Percentiles rank a stretch among this genome's conserved stretches.
phyloP scores from a whole-genome alignment of 1,140 invertebrate genomes.

The Magallana ariakensis region DNA sequence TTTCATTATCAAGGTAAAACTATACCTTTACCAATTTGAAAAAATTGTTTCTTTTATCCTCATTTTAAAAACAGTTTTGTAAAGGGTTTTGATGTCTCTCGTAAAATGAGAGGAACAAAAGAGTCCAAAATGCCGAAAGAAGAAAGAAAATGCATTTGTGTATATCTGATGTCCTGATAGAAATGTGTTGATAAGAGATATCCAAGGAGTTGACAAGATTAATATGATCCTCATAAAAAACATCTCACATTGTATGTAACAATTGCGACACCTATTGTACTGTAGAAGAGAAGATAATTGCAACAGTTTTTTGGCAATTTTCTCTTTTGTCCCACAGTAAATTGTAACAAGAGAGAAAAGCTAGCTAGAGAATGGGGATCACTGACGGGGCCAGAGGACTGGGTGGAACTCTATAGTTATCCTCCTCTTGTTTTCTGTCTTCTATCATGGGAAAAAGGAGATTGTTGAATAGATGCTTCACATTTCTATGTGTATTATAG shows the following conservation, averaged over 20 bases:
- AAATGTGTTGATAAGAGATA: slow-evolving; percentile 28
- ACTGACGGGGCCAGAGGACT: too few relatives aligned
- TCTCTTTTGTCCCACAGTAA: slow-evolving; percentile 15
- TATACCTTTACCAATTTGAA: neutral
- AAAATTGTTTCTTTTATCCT: neutral
- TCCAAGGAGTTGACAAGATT: slow-evolving; percentile 14
- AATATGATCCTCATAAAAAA: slow-evolving; percentile 6
- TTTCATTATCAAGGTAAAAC: slow-evolving; percentile 32
- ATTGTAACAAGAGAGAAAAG: slow-evolving; percentile 2
- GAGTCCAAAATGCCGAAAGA: neutral
- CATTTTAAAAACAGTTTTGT: neutral
- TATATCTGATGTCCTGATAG: slow-evolving; percentile 24
- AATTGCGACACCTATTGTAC: slow-evolving; percentile 10
- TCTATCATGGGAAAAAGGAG: too few relatives aligned
- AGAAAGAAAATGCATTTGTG: slow-evolving; percentile 9
- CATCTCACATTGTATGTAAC: slow-evolving; percentile 13
- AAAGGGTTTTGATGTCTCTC: neutral
- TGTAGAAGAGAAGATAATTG: neutral
- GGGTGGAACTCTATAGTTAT: too few relatives aligned
- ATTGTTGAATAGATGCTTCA: too few relatives aligned
- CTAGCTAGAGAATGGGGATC: too few relatives aligned
- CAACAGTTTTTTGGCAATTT: slow-evolving; percentile 14
- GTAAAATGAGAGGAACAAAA: slow-evolving; percentile 4
- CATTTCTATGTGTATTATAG: too few relatives aligned
- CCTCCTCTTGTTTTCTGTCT: too few relatives aligned